Percentiles rank a stretch among this genome's conserved stretches.
Evolutionary conservation across 2,113 vertebrate species (phyloP).

Genomic region (Apodemus speciosus): DNA sequence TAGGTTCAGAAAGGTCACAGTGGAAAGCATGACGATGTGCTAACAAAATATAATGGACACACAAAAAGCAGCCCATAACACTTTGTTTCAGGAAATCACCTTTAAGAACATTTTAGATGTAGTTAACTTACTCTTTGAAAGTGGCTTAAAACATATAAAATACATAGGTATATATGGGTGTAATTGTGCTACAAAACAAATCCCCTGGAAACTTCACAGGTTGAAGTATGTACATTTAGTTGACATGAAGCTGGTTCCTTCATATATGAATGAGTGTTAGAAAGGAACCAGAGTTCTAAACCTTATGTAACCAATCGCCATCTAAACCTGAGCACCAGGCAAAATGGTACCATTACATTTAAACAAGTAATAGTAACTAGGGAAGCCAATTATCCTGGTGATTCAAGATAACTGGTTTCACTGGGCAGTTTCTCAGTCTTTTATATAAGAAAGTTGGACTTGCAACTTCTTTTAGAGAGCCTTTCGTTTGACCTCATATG

Average conservation of each 20-base stretch:
- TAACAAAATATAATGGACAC: neutral
- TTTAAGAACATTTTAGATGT: constrained; percentile 9
- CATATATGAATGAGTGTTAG: neutral
- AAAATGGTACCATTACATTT: neutral
- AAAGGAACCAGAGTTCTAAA: neutral
- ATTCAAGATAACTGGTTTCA: neutral
- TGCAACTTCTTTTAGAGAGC: neutral
- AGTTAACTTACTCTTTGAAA: neutral
- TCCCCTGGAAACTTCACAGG: neutral
- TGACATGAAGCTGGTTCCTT: neutral
- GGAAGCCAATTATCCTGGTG: neutral
- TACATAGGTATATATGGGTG: neutral
- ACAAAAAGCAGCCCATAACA: neutral
- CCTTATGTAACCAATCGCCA: neutral
- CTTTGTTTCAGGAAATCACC: neutral
- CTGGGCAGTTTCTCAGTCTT: neutral
- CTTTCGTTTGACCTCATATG: neutral
- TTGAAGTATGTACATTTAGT: neutral
- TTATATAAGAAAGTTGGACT: neutral
- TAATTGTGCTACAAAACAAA: neutral
- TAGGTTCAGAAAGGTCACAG: neutral
- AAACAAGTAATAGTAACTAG: neutral
- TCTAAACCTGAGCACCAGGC: neutral
- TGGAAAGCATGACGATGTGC: neutral
- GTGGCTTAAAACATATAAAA: neutral